Conservation (phyloP, 2,113 vertebrate genomes). For the Mesocricetus auratus region DNA sequence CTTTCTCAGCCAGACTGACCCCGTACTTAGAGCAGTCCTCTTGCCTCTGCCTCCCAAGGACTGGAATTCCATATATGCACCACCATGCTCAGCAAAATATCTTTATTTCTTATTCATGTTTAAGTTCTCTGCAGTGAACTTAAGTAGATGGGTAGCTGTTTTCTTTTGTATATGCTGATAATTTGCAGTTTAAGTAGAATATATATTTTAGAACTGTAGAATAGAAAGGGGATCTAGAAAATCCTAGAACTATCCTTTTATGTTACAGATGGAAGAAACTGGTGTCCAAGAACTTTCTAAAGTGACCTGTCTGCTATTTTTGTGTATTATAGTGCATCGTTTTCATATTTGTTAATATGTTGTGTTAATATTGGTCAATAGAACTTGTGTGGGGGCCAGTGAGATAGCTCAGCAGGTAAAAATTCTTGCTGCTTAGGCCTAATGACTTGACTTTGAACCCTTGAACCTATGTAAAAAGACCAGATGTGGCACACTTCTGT, state of each 20-base stretch:
- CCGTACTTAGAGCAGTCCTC: neutral
- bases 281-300: constrained; percentile 30
- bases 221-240: constrained; percentile 3
- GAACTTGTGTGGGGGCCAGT: neutral
- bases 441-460: neutral
- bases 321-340: neutral
- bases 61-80: neutral
- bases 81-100: neutral
- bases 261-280: neutral
- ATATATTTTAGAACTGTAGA: neutral
- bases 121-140: constrained; percentile 25
- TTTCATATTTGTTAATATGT: neutral
- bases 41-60: neutral
- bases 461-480: neutral
- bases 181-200: constrained; percentile 21
- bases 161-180: constrained; percentile 37
- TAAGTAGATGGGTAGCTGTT: neutral
- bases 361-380: neutral
- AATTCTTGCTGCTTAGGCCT: neutral
- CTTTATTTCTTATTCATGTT: neutral
- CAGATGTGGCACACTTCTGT: neutral
- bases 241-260: constrained; percentile 4
- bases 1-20: neutral
- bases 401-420: neutral
- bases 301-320: neutral